These are phyloP conservation scores for Drosophila greeni DNA, from an alignment of 2,888 invertebrate species.

Conservation along the genomic window DNA sequence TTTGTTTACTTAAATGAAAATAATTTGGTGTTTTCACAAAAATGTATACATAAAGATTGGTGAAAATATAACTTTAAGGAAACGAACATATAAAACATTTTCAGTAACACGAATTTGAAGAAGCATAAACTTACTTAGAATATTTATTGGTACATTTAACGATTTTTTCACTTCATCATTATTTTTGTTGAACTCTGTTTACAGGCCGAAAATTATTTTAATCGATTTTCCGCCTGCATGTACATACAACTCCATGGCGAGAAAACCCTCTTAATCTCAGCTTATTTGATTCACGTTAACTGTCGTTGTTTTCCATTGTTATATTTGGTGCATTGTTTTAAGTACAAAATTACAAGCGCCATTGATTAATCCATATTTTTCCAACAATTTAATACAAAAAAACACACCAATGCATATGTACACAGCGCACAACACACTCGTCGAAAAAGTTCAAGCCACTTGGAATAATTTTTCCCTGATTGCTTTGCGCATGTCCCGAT, in stretches of 20 bases:
- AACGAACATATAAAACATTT: too few relatives aligned
- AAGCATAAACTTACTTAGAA: slow-evolving; percentile 18
- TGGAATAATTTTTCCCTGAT: slow-evolving; percentile 10
- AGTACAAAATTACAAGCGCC: not conserved
- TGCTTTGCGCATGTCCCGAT: slow-evolving; percentile 18
- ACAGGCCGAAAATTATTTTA: slow-evolving; percentile 34
- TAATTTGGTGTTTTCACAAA: not conserved
- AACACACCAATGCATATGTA: slow-evolving; percentile 34
- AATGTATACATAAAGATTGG: slow-evolving; percentile 4
- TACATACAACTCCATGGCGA: slow-evolving; percentile 12
- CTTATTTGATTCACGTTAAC: slow-evolving; percentile 10
- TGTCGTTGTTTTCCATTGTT: slow-evolving; percentile 2
- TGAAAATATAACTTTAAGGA: not conserved
- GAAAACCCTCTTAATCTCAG: slow-evolving; percentile 4
- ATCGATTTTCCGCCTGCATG: slow-evolving; percentile 46
- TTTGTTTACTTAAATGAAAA: not conserved
- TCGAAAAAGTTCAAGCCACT: slow-evolving; percentile 35
- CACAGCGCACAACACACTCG: slow-evolving; percentile 32
- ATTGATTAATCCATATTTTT: slow-evolving; percentile 31
- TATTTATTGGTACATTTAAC: slow-evolving; percentile 9
- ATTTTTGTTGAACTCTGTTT: slow-evolving; percentile 36
- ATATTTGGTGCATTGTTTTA: slow-evolving; percentile 6
- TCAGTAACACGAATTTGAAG: not conserved
- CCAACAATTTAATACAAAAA: slow-evolving; percentile 23
- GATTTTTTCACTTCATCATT: slow-evolving; percentile 26